Evolutionary conservation across 1,140 invertebrate species (phyloP).

Genomic region (Stegodyphus mimosarum): DNA sequence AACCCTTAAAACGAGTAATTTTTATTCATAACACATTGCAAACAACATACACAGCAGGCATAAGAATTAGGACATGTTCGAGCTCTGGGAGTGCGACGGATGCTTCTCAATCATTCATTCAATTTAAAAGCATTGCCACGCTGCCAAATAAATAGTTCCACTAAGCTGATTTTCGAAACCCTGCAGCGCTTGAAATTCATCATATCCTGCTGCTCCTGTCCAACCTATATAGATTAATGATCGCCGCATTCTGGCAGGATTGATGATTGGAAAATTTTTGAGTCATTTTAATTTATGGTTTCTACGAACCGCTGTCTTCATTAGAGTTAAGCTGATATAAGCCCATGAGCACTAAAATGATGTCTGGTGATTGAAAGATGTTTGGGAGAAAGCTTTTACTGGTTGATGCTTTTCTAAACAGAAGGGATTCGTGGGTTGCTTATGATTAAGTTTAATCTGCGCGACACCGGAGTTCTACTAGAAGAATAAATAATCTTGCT

Average conservation of each 20-base stretch:
- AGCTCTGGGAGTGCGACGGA: constrained; percentile 3
- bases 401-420: too few relatives aligned
- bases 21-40: not conserved
- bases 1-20: too few relatives aligned
- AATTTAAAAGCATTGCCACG: not conserved
- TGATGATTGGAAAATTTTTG: constrained; percentile 19
- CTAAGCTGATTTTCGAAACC: constrained; percentile 4
- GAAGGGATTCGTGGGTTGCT: too few relatives aligned
- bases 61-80: not conserved
- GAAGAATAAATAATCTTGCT: too few relatives aligned
- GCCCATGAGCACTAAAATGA: too few relatives aligned
- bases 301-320: constrained; percentile 14
- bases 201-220: not conserved
- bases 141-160: not conserved
- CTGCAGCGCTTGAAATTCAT: constrained; percentile 6
- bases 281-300: constrained; percentile 26
- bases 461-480: too few relatives aligned
- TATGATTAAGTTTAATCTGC: too few relatives aligned
- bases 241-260: not conserved
- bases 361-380: too few relatives aligned
- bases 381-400: too few relatives aligned
- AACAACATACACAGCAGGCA: not conserved
- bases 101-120: constrained; percentile 19
- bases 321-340: constrained; percentile 2
- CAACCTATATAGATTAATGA: constrained; percentile 13